phyloP scores from a whole-genome alignment of 2,797 vertebrate species.

The Gallirallus australis region DNA sequence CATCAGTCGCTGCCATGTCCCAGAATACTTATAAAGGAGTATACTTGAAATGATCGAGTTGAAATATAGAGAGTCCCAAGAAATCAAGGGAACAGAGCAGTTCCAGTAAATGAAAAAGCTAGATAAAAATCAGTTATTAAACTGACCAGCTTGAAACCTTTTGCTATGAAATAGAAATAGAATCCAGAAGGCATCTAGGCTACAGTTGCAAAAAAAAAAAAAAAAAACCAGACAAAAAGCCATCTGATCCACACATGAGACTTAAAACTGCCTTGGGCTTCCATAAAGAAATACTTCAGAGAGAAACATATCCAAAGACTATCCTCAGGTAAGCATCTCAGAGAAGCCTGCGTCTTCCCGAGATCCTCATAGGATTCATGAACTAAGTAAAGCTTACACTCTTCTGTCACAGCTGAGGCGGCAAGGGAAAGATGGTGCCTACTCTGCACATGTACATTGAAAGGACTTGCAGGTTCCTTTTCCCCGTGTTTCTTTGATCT shows the following conservation, averaged over 20 bases:
- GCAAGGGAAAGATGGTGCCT: neutral
- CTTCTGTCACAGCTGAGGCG: neutral
- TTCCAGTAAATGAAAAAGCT: neutral
- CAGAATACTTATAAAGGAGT: neutral
- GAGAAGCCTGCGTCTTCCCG: neutral
- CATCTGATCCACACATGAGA: neutral
- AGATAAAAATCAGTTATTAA: neutral
- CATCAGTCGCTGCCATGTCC: neutral
- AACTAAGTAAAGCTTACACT: neutral
- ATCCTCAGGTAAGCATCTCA: neutral
- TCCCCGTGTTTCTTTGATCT: neutral
- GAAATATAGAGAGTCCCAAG: neutral
- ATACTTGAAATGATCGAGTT: neutral
- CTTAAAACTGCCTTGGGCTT: neutral
- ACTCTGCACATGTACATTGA: neutral
- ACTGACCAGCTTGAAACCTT: too few relatives aligned
- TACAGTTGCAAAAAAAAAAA: neutral
- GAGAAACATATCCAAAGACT: neutral
- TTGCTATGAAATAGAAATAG: too few relatives aligned
- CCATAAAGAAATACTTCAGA: neutral
- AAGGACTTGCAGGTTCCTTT: neutral
- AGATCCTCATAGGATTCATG: neutral
- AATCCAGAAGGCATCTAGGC: neutral
- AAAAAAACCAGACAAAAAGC: neutral
- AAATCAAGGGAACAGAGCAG: neutral